Evolutionary conservation across 30 jellyfish, hydroid and myxozoan genomes (phyloP), one percentile per base, ranked within the genome.

Genomic region (Hydractinia echinata): DNA sequence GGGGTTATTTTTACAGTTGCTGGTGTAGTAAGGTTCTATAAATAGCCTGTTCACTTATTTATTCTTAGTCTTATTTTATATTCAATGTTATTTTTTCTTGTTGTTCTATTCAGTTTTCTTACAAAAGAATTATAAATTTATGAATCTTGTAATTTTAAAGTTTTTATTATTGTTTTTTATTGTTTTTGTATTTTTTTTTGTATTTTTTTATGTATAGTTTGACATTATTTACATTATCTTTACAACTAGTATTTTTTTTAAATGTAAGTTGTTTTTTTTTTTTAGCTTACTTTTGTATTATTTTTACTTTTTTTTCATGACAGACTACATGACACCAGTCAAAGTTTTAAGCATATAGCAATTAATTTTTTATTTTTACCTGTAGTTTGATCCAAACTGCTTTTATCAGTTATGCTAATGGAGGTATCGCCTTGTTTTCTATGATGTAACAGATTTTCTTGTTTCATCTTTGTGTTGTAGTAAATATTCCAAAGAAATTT

Each of bases 1-100:
- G 83, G 83, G 39, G 13, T 74, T 44, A 10, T 74, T 7, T 64
- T 44, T 44, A 64, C 74, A n/a, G 74, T 64, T 7, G 6, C 51
- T 7, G 39, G 39, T 13, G 74, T 64, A 44, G 7, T 4, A 64
- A n/a, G 0, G 19, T n/a, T 4, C 16, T 51, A 51, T 64, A 64
- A 64, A 44, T 6, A 13, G 19, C 74, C 8, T 64, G 39, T 6
- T 13, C 39, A n/a, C 39, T 64, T n/a, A 64, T 6, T 44, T n/a
- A 64, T 64, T 6, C 9, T 64, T 2, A 0, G 19, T 64, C 8
- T 64, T 13, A n/a, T 13, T 13, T 64, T 6, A 13, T 64, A 6
- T 51, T 6, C 7, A 44, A 58, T 11, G 19, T 30, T 30, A 30
- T 30, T 30, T 30, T 30, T 30, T 30, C 44, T 30, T 30, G 44